A percentile compares a stretch with the other conserved stretches of the same genome.
These are phyloP conservation scores for Sarcophaga carnaria DNA, from an alignment of 2,888 invertebrate genomes.

Conservation along the genomic window DNA sequence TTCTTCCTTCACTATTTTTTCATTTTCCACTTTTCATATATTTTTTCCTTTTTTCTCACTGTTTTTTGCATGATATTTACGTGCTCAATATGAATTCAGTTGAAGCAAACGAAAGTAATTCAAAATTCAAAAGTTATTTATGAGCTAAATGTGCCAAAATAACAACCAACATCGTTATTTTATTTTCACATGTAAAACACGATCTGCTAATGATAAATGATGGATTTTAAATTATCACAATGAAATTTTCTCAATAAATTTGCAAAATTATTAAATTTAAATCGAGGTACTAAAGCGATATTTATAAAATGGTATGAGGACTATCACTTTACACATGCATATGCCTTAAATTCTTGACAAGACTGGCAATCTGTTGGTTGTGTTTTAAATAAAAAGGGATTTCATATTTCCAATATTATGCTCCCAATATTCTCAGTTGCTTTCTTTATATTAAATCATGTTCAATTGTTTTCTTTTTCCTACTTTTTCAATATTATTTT, in stretches of 20 bases:
- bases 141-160: constrained; percentile 1
- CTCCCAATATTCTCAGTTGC: background rate
- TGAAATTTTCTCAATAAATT: no score
- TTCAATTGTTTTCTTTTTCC: background rate
- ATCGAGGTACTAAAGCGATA: no score
- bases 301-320: no score
- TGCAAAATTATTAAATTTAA: no score
- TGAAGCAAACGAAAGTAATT: constrained; percentile 22
- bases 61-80: constrained; percentile 25
- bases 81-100: constrained; percentile 28
- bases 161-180: constrained; percentile 15
- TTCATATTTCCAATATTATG: background rate
- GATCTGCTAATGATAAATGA: background rate
- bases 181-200: background rate
- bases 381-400: background rate
- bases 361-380: no score
- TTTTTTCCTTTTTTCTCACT: background rate
- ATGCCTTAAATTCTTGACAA: no score
- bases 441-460: background rate
- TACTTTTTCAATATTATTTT: background rate
- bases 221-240: background rate
- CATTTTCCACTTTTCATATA: no score
- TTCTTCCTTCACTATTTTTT: background rate
- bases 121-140: background rate
- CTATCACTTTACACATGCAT: no score